phyloP scores from a whole-genome alignment of 2,888 invertebrate genomes.

The Itoplectis maculator region DNA sequence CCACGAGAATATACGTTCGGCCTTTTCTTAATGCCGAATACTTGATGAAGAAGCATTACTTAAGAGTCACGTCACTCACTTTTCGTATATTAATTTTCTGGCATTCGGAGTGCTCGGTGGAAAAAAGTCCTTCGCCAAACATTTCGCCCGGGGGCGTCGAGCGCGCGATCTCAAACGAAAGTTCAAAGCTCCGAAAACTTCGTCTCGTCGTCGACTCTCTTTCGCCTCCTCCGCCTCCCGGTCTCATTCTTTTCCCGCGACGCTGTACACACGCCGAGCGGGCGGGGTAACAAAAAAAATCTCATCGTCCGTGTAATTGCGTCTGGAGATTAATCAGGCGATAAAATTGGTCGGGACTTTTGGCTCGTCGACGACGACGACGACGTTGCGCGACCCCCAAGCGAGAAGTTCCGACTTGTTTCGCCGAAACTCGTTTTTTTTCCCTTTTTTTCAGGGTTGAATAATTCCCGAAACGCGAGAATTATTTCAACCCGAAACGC shows the following conservation, averaged over 20 bases:
- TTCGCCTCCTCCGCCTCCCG: neutral
- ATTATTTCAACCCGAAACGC: neutral
- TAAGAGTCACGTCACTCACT: neutral
- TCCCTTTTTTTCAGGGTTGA: too few relatives aligned
- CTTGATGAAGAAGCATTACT: too few relatives aligned
- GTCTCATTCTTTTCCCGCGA: neutral
- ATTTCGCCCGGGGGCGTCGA: neutral
- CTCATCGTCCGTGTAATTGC: conserved; percentile 15
- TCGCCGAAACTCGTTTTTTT: conserved; percentile 3
- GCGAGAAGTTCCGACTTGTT: conserved; percentile 2
- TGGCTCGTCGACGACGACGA: neutral
- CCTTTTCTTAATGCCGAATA: too few relatives aligned
- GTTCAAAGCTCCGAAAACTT: conserved; percentile 2
- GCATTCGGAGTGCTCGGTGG: neutral
- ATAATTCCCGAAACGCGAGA: too few relatives aligned
- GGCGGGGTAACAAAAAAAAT: neutral
- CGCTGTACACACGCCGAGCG: neutral
- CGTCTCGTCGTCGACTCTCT: conserved; percentile 1
- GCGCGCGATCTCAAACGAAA: neutral
- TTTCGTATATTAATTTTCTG: neutral
- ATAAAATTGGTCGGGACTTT: conserved; percentile 11
- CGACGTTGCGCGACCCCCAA: too few relatives aligned
- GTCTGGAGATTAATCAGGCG: conserved; percentile 32
- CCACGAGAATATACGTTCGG: too few relatives aligned
- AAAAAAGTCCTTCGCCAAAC: neutral